Evolutionary conservation across 2,888 invertebrate genomes (phyloP).

Genomic region (Venustoraphidia nigricollis): DNA sequence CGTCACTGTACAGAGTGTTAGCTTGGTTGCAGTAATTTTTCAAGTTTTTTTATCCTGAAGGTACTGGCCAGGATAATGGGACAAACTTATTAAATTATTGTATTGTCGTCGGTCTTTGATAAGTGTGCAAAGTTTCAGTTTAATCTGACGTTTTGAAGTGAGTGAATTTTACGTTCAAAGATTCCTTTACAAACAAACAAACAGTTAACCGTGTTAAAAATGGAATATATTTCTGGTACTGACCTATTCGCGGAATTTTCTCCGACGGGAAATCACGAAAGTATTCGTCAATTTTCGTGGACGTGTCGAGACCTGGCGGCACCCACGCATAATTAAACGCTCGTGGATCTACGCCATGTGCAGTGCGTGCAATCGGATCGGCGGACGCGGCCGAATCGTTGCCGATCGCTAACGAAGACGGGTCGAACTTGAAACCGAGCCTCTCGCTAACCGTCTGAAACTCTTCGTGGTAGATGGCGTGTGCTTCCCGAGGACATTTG

Average conservation of each 20-base stretch:
- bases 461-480: constrained; percentile 67
- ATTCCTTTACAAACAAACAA: too few relatives aligned
- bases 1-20: too few relatives aligned
- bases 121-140: too few relatives aligned
- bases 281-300: constrained; percentile 71
- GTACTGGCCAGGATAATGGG: too few relatives aligned
- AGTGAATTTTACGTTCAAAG: too few relatives aligned
- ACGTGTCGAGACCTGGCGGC: constrained; percentile 25
- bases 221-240: constrained; percentile 28
- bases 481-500: constrained; percentile 78
- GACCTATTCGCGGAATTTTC: constrained; percentile 33
- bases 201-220: too few relatives aligned
- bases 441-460: constrained; percentile 63
- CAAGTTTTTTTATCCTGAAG: too few relatives aligned
- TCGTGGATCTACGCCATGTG: constrained; percentile 37
- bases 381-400: constrained; percentile 46
- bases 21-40: too few relatives aligned
- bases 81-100: too few relatives aligned
- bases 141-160: too few relatives aligned
- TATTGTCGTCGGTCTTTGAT: too few relatives aligned
- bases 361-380: constrained; percentile 58
- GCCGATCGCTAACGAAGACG: constrained; percentile 33
- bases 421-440: constrained; percentile 46
- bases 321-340: constrained; percentile 27
- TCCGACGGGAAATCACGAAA: constrained; percentile 78